Evolutionary conservation across 2,113 vertebrate genomes (phyloP).

Genomic region (Perccottus glenii): DNA sequence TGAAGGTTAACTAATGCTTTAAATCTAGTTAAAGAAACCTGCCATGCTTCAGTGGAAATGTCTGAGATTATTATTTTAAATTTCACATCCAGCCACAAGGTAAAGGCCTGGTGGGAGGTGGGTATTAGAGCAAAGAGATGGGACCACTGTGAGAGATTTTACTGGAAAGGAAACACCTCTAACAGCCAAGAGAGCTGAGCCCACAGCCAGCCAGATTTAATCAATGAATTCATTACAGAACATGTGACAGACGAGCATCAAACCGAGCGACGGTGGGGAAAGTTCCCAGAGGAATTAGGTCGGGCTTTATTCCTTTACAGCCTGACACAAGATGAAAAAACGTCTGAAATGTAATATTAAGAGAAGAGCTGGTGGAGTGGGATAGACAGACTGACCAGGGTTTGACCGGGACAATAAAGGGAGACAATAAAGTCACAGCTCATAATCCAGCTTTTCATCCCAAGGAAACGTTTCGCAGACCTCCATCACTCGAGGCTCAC

Average conservation of each 20-base stretch:
- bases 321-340: not conserved
- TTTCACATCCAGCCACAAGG: no score
- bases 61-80: no score
- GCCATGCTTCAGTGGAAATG: no score
- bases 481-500: not conserved
- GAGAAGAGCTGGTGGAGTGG: not conserved
- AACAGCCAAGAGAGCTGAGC: slow-evolving; percentile 6
- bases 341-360: not conserved
- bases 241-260: slow-evolving; percentile 38
- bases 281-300: slow-evolving; percentile 9
- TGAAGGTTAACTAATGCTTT: no score
- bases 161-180: not conserved
- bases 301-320: not conserved
- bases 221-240: slow-evolving; percentile 33
- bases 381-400: not conserved
- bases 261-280: not conserved
- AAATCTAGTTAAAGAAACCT: no score
- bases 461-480: slow-evolving; percentile 14
- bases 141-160: no score
- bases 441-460: slow-evolving; percentile 31
- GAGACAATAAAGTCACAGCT: not conserved
- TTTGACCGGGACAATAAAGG: slow-evolving; percentile 2
- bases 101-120: no score
- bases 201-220: slow-evolving; percentile 32
- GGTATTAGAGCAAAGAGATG: no score